These are phyloP conservation scores for Trachelus tabidus DNA, from an alignment of 2,888 invertebrate genomes.

Conservation along the genomic window DNA sequence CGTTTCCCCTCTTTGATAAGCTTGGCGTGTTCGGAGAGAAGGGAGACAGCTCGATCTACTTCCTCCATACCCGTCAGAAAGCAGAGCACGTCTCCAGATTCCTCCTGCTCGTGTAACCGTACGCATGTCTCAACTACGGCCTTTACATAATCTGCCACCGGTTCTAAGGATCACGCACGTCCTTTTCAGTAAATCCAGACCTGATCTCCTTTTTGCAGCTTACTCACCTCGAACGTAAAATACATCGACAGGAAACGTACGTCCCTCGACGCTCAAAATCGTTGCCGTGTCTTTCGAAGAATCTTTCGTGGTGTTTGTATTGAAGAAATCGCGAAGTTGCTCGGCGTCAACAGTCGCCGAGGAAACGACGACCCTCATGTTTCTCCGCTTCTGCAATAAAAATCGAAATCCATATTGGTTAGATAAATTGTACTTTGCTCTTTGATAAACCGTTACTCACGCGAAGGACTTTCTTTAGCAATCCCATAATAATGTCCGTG, in stretches of 20 bases:
- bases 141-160: slow-evolving; percentile 90
- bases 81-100: slow-evolving; percentile 88
- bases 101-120: slow-evolving; percentile 87
- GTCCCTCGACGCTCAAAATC: slow-evolving; percentile 89
- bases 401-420: neutral
- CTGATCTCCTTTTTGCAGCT: too few species aligned
- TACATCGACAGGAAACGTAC: slow-evolving; percentile 88
- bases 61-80: slow-evolving; percentile 97
- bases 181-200: too few species aligned
- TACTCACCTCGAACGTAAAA: slow-evolving; percentile 79
- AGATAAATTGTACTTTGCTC: neutral
- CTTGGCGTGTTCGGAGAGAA: slow-evolving; percentile 74
- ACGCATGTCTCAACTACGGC: slow-evolving; percentile 88
- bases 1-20: slow-evolving; percentile 67
- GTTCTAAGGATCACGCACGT: slow-evolving; percentile 68
- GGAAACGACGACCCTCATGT: slow-evolving; percentile 86
- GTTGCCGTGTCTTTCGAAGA: slow-evolving; percentile 76
- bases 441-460: slow-evolving; percentile 62
- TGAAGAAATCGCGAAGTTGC: slow-evolving; percentile 83
- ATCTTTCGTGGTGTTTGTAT: slow-evolving; percentile 67
- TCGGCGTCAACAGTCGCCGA: slow-evolving; percentile 97
- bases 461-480: slow-evolving; percentile 90
- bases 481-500: slow-evolving; percentile 93
- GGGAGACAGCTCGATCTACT: slow-evolving; percentile 80
- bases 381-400: slow-evolving; percentile 76